Percentiles rank a stretch among this genome's conserved stretches.
These are phyloP conservation scores for Drosophila macrospina DNA, from an alignment of 2,888 invertebrate genomes.

Conservation along the genomic window DNA sequence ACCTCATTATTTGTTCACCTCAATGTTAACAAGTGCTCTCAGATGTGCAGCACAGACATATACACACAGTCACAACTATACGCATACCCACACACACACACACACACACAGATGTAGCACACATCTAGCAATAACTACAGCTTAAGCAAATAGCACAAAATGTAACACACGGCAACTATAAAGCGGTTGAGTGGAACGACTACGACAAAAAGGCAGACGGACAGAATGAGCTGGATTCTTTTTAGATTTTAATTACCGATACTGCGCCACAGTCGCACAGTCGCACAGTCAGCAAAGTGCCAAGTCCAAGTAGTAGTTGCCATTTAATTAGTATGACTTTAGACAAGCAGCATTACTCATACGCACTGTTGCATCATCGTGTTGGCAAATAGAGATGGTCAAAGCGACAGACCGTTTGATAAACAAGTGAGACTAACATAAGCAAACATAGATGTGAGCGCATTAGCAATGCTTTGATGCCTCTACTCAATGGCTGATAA, in stretches of 20 bases:
- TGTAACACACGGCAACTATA: conserved; percentile 23
- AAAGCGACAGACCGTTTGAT: conserved; percentile 38
- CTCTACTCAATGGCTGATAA: conserved; percentile 10
- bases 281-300: conserved; percentile 43
- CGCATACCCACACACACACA: conserved; percentile 1
- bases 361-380: conserved; percentile 51
- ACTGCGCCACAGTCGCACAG: conserved; percentile 44
- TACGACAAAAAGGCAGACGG: conserved; percentile 1
- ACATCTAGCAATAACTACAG: conserved; percentile 55
- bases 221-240: conserved; percentile 66
- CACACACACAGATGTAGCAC: conserved; percentile 16
- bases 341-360: conserved; percentile 69
- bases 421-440: conserved; percentile 11
- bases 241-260: conserved; percentile 83
- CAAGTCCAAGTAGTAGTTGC: conserved; percentile 55
- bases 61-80: not conserved
- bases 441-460: conserved; percentile 2
- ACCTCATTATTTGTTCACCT: conserved; percentile 77
- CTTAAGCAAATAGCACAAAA: conserved; percentile 72
- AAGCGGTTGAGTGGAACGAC: conserved; percentile 23
- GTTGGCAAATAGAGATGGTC: conserved; percentile 41
- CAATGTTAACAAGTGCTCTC: conserved; percentile 68
- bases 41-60: conserved; percentile 42
- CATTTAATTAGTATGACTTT: conserved; percentile 76
- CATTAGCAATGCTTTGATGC: conserved; percentile 24